Percentiles rank a stretch among this genome's conserved stretches.
phyloP scores from a whole-genome alignment of 2,888 invertebrate genomes.

The Bruchidius siliquastri region DNA sequence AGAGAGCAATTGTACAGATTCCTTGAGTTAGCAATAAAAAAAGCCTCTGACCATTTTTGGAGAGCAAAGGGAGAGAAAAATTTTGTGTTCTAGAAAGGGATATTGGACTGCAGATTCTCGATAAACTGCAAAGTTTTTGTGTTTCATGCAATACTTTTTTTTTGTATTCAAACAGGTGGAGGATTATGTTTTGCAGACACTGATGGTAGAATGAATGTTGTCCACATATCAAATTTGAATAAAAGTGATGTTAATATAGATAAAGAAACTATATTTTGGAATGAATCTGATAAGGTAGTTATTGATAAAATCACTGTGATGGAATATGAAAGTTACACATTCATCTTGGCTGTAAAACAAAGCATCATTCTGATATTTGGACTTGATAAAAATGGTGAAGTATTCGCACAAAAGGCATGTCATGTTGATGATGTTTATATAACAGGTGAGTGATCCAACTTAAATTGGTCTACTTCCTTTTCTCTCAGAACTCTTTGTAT shows the following conservation, averaged over 20 bases:
- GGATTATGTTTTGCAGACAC: constrained; percentile 34
- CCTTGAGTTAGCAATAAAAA: no score
- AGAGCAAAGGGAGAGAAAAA: no score
- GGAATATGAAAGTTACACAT: constrained; percentile 26
- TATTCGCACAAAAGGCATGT: constrained; percentile 30
- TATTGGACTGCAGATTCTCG: no score
- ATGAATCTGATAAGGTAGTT: constrained; percentile 27
- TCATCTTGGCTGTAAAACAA: constrained; percentile 33
- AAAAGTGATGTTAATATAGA: constrained; percentile 22
- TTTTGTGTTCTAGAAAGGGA: no score
- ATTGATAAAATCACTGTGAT: constrained; percentile 35
- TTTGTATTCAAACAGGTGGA: constrained; percentile 26
- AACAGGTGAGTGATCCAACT: constrained; percentile 30
- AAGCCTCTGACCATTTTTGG: no score
- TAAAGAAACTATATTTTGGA: constrained; percentile 28
- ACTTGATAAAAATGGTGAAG: constrained; percentile 29
- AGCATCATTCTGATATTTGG: constrained; percentile 33
- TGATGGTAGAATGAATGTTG: constrained; percentile 33
- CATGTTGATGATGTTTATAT: constrained; percentile 35
- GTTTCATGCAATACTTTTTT: constrained; percentile 7
- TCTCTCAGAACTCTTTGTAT: no score
- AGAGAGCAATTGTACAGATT: no score
- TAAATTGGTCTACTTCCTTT: no score
- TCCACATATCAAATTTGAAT: constrained; percentile 31
- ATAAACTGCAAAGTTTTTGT: no score